These are phyloP conservation scores for Eueremaeus valkanovi DNA, from an alignment of 2,888 invertebrate species.

Conservation along the genomic window DNA sequence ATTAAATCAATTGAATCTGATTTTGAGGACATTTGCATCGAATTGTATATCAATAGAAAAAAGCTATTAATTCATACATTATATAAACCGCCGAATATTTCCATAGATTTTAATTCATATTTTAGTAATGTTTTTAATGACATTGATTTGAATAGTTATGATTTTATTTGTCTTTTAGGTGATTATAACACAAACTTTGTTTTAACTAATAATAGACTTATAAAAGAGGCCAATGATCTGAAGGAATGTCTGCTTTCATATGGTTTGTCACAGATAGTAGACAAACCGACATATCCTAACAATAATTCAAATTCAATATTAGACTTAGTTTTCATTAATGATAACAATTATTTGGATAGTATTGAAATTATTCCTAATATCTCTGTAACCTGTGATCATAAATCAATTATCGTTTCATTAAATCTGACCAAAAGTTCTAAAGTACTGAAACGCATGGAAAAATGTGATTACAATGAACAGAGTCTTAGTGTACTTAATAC, in stretches of 20 bases:
- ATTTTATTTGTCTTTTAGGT: background rate
- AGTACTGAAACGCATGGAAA: background rate
- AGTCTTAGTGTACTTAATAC: background rate
- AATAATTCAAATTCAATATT: background rate
- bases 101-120: background rate
- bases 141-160: background rate
- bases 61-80: background rate
- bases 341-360: background rate
- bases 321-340: background rate
- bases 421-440: background rate
- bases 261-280: background rate
- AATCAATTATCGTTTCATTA: background rate
- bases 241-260: background rate
- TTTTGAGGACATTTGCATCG: no score
- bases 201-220: background rate
- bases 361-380: background rate
- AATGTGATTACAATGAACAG: background rate
- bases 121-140: background rate
- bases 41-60: no score
- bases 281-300: background rate
- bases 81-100: background rate
- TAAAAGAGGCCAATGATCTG: background rate
- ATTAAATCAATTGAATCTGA: no score
- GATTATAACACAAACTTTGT: background rate
- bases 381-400: background rate